Evolutionary conservation across 2,797 vertebrate genomes (phyloP).

Genomic region (Gallinago nigripennis): DNA sequence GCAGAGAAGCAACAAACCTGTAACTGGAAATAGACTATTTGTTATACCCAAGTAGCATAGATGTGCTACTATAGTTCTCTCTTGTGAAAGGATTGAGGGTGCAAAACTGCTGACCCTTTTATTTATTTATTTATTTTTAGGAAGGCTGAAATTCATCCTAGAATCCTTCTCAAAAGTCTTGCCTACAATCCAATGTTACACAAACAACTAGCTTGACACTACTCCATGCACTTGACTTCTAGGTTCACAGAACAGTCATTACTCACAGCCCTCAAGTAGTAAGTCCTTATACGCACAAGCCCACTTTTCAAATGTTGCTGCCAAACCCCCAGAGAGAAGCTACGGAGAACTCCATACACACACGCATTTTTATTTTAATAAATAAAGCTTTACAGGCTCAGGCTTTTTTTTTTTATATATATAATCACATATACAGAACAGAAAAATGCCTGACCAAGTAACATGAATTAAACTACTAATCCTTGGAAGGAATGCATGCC

Average conservation of each 20-base stretch:
- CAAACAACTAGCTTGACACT: neutral
- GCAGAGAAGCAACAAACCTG: neutral
- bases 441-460: conserved; percentile 27
- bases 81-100: neutral
- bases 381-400: conserved; percentile 69
- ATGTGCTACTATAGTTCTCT: neutral
- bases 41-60: neutral
- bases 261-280: neutral
- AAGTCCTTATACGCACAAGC: neutral
- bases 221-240: neutral
- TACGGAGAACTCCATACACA: neutral
- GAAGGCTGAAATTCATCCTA: neutral
- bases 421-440: conserved; percentile 73
- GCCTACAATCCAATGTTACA: neutral
- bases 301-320: neutral
- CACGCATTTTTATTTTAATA: conserved; percentile 72
- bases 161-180: neutral
- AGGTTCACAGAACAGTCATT: neutral
- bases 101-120: neutral
- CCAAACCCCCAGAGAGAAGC: neutral
- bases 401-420: conserved; percentile 30
- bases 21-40: neutral
- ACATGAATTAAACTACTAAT: neutral
- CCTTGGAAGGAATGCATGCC: conserved; percentile 13
- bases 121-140: neutral